Base-by-base conservation (phyloP, 2,113 vertebrate genomes). In the Salminus brasiliensis region DNA sequence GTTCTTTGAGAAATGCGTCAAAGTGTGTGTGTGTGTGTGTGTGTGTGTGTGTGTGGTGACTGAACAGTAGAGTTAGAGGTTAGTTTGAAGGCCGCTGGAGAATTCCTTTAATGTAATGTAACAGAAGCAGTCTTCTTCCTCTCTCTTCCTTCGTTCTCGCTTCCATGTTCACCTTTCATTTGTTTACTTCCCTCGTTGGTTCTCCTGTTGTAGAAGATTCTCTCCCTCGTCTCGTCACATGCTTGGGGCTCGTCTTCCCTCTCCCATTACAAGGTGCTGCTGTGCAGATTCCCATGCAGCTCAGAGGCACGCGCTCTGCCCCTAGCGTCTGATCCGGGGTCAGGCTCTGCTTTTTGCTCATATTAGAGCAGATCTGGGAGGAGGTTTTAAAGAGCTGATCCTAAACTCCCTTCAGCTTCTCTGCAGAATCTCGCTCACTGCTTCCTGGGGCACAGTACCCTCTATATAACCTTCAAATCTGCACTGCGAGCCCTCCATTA, bases 401-500 rank as follows among this genome's bases (percentile, higher is more conserved):
- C 30, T 45, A n/a, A 12, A 27, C 29, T 59, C 53, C 7, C 55
- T 4, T 55, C 25, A 49, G 30, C 27, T 72, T 59, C 41, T 32
- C 43, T 82, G 78, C 62, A 49, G 73, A n/a, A n/a, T 36, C 32
- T 25, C 49, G 10, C 55, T 15, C 47, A 10, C 36, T 60, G 43
- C 59, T 41, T 43, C 59, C 68, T 32, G 62, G 43, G 21, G 36
- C 73, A 63, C 41, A 2, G n/a, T 68, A 32, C 16, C 79, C 62
- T 68, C 55, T 18, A 63, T 9, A 16, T 81, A 52, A 70, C 79
- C 79, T 81, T 71, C 72, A 60, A 34, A 76, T 30, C 72, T 59
- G n/a, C 29, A 39, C 72, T 13, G 32, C 43, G 29, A 63, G 15
- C 68, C 25, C 77, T 79, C 52, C 49, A 25, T 53, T 59, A 47